Base-by-base conservation (phyloP, 2,113 vertebrate species). In the Limanda limanda region DNA sequence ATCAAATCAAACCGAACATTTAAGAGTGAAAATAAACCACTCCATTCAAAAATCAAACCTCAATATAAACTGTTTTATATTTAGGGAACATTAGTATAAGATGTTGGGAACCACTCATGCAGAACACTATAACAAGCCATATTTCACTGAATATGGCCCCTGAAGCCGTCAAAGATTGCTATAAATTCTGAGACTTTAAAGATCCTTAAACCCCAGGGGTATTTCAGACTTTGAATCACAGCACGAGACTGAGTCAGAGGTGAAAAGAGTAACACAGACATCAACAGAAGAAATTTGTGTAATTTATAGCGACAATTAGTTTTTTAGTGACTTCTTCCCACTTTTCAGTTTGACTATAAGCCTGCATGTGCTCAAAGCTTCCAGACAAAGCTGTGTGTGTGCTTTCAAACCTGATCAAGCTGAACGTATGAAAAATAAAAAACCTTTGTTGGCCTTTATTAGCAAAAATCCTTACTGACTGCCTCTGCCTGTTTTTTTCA, bases 361-460 rank as follows among this genome's bases (percentile, higher is more conserved):
- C 64, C 17, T 42, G 40, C 40, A 13, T 10, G 48, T 24, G 40
- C 51, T 66, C 42, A 31, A 15, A 57, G 67, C 23, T 17, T 14
- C 31, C 56, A 9, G 58, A 23, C 17, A 52, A 58, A 25, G 56
- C 40, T 48, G 27, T 35, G 6, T 11, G 60, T 23, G 12, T 21
- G 21, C n/a, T 74, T 40, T 52, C 40, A 48, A 54, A 48, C 40
- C 35, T 6, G 18, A 64, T 47, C 13, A 35, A 48, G 71, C 48
- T 54, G 63, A 56, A 74, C 27, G 56, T 59, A 76, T 42, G 52
- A 81, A 83, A 81, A 84, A 74, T 74, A 81, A 91, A 84, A 70
- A 81, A 14, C 59, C 51, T 78, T 76, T 82, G 77, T 85, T 75
- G 76, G 67, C 81, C 81, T 73, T 3, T 75, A 73, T 84, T 73